These are phyloP conservation scores for Pyrocephalus nanus DNA, from an alignment of 2,797 vertebrate species.

Conservation along the genomic window DNA sequence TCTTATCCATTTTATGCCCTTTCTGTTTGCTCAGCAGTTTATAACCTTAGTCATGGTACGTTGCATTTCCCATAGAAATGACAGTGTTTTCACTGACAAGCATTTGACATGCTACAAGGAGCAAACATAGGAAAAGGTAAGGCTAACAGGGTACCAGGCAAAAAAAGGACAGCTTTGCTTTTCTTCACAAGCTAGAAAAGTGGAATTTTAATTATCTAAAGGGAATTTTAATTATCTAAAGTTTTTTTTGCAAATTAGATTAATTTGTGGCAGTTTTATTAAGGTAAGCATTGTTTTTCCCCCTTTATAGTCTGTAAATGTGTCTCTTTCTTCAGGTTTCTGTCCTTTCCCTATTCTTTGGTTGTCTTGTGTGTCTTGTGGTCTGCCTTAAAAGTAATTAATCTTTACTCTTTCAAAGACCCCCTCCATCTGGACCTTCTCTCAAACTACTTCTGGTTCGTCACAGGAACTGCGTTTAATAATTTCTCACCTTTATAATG, in stretches of 20 bases:
- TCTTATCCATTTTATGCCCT: background rate
- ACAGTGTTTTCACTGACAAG: background rate
- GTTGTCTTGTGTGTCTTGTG: background rate
- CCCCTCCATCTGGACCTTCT: background rate
- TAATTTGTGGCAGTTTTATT: background rate
- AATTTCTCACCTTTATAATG: background rate
- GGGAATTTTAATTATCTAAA: background rate
- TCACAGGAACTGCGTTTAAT: background rate
- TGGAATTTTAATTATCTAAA: background rate
- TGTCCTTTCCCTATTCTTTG: background rate
- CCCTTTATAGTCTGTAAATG: background rate
- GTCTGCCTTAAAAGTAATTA: background rate
- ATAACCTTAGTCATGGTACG: background rate
- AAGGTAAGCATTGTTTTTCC: background rate
- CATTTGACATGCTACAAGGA: background rate
- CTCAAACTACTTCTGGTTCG: background rate
- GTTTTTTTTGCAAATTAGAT: background rate
- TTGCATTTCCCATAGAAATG: background rate
- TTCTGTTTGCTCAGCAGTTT: slow-evolving; percentile 45
- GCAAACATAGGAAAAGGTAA: background rate
- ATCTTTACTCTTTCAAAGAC: background rate
- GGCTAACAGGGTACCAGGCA: background rate
- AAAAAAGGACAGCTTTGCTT: background rate
- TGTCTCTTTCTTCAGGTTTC: background rate
- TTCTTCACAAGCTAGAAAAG: background rate